Evolutionary conservation across 2,113 vertebrate species (phyloP).

Genomic region (Vulpes lagopus): DNA sequence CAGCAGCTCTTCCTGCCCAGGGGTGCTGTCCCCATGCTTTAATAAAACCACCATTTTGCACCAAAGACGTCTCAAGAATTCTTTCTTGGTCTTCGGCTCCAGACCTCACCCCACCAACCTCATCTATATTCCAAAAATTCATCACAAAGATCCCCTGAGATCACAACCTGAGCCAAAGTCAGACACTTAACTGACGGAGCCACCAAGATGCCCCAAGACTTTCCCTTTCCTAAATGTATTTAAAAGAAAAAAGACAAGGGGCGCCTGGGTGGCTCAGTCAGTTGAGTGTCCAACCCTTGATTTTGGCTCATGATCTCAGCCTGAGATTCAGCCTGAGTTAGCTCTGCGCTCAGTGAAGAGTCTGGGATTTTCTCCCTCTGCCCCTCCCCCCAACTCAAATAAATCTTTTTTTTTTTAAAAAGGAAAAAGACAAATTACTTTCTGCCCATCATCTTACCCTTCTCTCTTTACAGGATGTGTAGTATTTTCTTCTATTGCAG

Average conservation of each 20-base stretch:
- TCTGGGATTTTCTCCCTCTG: neutral
- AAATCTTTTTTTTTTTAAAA: neutral
- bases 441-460: neutral
- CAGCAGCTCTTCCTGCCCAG: too few relatives aligned
- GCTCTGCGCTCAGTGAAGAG: neutral
- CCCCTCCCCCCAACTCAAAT: neutral
- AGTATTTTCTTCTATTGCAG: neutral
- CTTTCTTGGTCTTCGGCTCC: too few relatives aligned
- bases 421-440: neutral
- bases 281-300: neutral
- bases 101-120: too few relatives aligned
- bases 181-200: too few relatives aligned
- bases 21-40: too few relatives aligned
- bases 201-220: neutral
- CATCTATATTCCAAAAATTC: too few relatives aligned
- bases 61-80: too few relatives aligned
- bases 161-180: too few relatives aligned
- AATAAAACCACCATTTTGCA: too few relatives aligned
- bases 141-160: too few relatives aligned
- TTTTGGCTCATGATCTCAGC: neutral
- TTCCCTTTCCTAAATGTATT: conserved; percentile 6
- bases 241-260: neutral
- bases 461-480: neutral
- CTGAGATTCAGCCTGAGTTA: neutral
- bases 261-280: neutral